phyloP scores from a whole-genome alignment of 2,888 invertebrate genomes.

The Epistrophella euchroma region DNA sequence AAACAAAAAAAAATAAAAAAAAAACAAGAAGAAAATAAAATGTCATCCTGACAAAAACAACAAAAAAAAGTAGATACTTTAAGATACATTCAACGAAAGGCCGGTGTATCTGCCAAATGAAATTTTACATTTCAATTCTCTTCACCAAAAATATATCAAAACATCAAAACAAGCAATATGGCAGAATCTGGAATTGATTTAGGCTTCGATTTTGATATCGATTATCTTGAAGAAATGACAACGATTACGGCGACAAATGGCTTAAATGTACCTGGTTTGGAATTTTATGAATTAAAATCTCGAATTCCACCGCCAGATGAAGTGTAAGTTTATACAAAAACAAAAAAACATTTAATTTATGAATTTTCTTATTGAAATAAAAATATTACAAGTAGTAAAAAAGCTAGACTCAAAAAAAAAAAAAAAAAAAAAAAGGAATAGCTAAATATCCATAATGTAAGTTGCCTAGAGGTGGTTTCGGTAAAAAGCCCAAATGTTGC shows the following conservation, averaged over 20 bases:
- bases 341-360: background rate
- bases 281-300: slow-evolving; percentile 87
- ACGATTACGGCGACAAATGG: slow-evolving; percentile 79
- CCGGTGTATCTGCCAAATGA: background rate
- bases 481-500: background rate
- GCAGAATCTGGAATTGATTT: slow-evolving; percentile 87
- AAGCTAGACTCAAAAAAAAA: background rate
- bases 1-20: slow-evolving; percentile 13
- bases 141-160: slow-evolving; percentile 23
- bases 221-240: slow-evolving; percentile 80
- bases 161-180: slow-evolving; percentile 77
- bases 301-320: slow-evolving; percentile 85
- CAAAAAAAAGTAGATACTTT: background rate
- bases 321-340: slow-evolving; percentile 84
- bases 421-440: no score
- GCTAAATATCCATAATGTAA: no score
- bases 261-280: slow-evolving; percentile 81
- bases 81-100: slow-evolving; percentile 16
- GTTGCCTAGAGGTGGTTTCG: no score
- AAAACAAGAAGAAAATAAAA: background rate
- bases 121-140: background rate
- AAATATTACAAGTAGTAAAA: background rate
- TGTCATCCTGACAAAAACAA: slow-evolving; percentile 40
- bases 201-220: slow-evolving; percentile 86
- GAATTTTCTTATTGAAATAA: background rate